Conservation (phyloP, 2,888 invertebrate genomes). For the Drosophila histrio region DNA sequence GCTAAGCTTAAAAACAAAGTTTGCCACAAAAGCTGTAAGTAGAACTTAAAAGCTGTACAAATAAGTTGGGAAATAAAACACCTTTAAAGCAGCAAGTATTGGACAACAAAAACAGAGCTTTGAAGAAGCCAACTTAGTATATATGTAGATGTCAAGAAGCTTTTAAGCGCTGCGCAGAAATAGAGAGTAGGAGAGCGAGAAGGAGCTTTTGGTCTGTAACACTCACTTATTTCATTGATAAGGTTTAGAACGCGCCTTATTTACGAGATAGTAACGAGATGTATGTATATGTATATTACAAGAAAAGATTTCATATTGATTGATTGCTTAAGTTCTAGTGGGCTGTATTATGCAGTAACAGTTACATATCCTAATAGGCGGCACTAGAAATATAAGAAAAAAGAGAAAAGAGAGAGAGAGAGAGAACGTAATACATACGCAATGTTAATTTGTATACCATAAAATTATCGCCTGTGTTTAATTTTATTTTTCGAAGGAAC, state of each 20-base stretch:
- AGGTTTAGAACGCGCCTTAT: slow-evolving; percentile 57
- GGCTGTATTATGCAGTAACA: slow-evolving; percentile 83
- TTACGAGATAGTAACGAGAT: slow-evolving; percentile 30
- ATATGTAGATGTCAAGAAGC: slow-evolving; percentile 61
- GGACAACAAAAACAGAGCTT: slow-evolving; percentile 40
- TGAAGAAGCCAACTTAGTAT: slow-evolving; percentile 33
- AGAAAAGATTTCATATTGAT: slow-evolving; percentile 52
- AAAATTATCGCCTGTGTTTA: slow-evolving; percentile 34
- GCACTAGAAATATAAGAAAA: slow-evolving; percentile 84
- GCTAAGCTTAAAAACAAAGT: slow-evolving; percentile 61
- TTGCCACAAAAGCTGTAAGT: slow-evolving; percentile 52
- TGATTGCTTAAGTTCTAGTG: slow-evolving; percentile 75
- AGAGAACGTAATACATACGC: slow-evolving; percentile 61
- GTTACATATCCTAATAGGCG: slow-evolving; percentile 85
- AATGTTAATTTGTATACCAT: slow-evolving; percentile 62
- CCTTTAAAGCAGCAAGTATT: slow-evolving; percentile 76
- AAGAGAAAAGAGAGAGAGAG: slow-evolving; percentile 46
- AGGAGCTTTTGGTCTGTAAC: slow-evolving; percentile 40
- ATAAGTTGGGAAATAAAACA: slow-evolving; percentile 61
- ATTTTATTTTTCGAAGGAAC: slow-evolving; percentile 16
- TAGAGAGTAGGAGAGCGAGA: slow-evolving; percentile 32
- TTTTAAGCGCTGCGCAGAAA: slow-evolving; percentile 47
- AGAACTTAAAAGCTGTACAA: slow-evolving; percentile 37
- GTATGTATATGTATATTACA: slow-evolving; percentile 29
- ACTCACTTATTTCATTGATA: slow-evolving; percentile 53